A percentile compares a stretch with the other conserved stretches of the same genome.
Evolutionary conservation across 2,797 vertebrate genomes (phyloP).

Genomic region (Eremophila alpestris): DNA sequence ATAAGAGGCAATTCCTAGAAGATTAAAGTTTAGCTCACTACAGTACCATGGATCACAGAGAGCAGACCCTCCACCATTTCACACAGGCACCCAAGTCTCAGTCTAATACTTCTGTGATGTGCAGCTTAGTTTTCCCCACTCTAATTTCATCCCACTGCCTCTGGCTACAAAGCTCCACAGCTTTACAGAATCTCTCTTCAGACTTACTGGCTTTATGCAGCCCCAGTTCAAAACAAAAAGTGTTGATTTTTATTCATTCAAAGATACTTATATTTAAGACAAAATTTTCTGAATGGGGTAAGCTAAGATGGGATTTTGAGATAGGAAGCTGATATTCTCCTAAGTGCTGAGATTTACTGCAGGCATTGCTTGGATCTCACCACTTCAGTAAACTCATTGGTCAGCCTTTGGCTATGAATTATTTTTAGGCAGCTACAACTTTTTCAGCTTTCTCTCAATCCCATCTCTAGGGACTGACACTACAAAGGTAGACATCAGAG

Average conservation of each 20-base stretch:
- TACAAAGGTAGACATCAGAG: neutral
- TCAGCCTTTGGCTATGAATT: neutral
- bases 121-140: neutral
- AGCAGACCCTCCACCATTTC: neutral
- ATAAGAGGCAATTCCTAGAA: neutral
- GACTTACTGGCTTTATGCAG: neutral
- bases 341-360: neutral
- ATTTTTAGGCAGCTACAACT: neutral
- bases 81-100: neutral
- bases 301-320: neutral
- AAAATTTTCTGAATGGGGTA: neutral
- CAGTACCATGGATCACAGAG: neutral
- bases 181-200: neutral
- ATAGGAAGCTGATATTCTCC: neutral
- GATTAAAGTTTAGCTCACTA: neutral
- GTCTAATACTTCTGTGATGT: neutral
- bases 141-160: neutral
- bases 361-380: neutral
- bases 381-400: neutral
- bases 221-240: neutral
- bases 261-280: neutral
- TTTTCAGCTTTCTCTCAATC: neutral
- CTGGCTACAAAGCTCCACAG: neutral
- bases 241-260: neutral
- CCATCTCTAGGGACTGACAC: neutral